Percentiles rank a stretch among this genome's conserved stretches.
phyloP scores from a whole-genome alignment of 2,797 vertebrate genomes.

The Scolopax bukidnonensis region DNA sequence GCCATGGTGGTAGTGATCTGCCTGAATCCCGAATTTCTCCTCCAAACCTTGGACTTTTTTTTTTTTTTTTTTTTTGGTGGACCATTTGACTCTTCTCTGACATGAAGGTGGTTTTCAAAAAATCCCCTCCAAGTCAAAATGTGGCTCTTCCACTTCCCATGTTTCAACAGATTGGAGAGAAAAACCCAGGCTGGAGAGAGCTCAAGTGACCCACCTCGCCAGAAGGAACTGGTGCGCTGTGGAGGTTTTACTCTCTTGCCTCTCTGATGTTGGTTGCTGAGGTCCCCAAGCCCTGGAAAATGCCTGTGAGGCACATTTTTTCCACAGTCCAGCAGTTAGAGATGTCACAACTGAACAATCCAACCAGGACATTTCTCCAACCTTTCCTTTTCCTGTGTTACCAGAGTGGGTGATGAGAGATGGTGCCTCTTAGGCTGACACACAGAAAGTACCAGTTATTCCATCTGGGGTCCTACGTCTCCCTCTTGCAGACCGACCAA shows the following conservation, averaged over 20 bases:
- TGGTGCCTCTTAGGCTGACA: fast-evolving
- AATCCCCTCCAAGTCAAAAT: background rate
- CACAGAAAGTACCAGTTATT: background rate
- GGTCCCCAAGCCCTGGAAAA: background rate
- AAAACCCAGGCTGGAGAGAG: background rate
- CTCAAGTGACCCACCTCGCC: background rate
- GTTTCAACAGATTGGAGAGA: background rate
- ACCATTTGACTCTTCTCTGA: background rate
- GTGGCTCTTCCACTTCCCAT: background rate
- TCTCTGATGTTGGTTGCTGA: background rate
- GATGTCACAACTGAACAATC: background rate
- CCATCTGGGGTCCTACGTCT: fast-evolving
- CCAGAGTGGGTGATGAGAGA: background rate
- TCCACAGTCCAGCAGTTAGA: background rate
- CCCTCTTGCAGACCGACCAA: background rate
- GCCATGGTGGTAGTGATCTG: background rate
- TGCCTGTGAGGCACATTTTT: fast-evolving
- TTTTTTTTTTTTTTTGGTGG: too few relatives aligned
- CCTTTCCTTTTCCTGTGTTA: background rate
- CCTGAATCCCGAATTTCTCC: too few relatives aligned
- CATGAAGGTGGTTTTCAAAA: background rate
- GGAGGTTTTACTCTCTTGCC: background rate
- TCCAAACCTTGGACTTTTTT: too few relatives aligned
- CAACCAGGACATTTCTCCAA: background rate
- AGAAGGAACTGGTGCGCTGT: background rate